phyloP scores from a whole-genome alignment of 2,888 invertebrate species.

The Ormyrus thymus region DNA sequence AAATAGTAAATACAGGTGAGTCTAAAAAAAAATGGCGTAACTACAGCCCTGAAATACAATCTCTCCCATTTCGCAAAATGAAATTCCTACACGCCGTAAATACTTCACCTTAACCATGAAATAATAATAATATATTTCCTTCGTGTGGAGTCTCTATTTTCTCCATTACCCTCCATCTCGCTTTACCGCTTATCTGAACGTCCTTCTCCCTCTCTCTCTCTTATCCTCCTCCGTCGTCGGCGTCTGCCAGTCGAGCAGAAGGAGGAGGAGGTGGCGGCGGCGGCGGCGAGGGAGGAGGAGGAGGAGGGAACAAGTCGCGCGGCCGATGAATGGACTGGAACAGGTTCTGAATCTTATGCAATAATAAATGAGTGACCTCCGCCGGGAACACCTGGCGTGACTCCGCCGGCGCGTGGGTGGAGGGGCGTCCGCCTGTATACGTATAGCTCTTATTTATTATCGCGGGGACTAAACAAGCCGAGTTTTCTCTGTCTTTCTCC shows the following conservation, averaged over 20 bases:
- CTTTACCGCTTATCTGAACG: slow-evolving; percentile 11
- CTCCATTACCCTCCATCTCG: slow-evolving; percentile 39
- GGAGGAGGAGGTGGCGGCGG: not conserved
- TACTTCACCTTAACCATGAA: slow-evolving; percentile 21
- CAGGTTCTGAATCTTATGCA: slow-evolving; percentile 73
- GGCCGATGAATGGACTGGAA: slow-evolving; percentile 70
- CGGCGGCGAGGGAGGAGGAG: slow-evolving; percentile 25
- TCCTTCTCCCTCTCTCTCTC: slow-evolving; percentile 31
- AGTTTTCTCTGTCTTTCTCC: not conserved
- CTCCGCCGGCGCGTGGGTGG: not conserved
- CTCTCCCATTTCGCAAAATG: not conserved
- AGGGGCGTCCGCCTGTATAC: not conserved
- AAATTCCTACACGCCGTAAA: slow-evolving; percentile 3
- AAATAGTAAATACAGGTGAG: too few relatives aligned
- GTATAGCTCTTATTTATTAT: slow-evolving; percentile 30
- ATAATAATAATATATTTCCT: slow-evolving; percentile 28
- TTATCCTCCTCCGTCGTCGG: not conserved
- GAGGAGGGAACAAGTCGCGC: not conserved
- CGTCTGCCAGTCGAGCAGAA: not conserved
- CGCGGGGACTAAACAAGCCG: slow-evolving; percentile 12
- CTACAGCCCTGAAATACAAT: too few relatives aligned
- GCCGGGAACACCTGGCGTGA: slow-evolving; percentile 59
- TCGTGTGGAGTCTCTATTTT: slow-evolving; percentile 25
- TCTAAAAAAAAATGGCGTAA: too few relatives aligned
- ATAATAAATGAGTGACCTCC: slow-evolving; percentile 69